Evolutionary conservation across 1,140 invertebrate species (phyloP).

Genomic region (Adoxophyes honmai): DNA sequence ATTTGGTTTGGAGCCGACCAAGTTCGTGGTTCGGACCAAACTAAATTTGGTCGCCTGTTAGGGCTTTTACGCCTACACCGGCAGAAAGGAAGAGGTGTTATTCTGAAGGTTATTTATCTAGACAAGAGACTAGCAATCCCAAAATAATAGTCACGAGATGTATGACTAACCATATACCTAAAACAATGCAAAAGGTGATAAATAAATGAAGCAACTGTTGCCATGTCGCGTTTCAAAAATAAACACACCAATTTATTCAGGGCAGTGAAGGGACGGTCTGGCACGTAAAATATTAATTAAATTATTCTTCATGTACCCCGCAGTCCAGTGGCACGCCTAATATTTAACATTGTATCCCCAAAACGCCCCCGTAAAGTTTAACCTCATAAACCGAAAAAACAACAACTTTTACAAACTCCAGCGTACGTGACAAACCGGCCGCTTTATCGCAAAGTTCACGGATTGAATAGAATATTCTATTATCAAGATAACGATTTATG

Average conservation of each 20-base stretch:
- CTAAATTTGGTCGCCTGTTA: too few species aligned
- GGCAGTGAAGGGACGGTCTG: not conserved
- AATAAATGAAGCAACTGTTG: not conserved
- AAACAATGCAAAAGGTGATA: too few species aligned
- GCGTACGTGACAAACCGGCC: not conserved
- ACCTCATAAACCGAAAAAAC: not conserved
- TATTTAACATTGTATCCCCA: conserved; percentile 7
- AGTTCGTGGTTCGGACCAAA: too few species aligned
- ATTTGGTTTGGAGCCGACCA: too few species aligned
- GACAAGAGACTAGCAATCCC: too few species aligned
- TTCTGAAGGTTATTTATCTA: not conserved
- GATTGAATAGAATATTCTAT: not conserved
- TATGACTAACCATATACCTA: too few species aligned
- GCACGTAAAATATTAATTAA: not conserved
- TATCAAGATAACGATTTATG: too few species aligned
- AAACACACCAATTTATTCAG: not conserved
- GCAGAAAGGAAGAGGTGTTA: not conserved
- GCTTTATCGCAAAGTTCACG: not conserved
- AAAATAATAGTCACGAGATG: too few species aligned
- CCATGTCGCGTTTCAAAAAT: not conserved
- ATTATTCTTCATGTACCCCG: conserved; percentile 5
- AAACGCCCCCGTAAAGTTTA: not conserved
- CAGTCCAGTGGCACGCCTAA: not conserved
- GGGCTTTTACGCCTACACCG: too few species aligned
- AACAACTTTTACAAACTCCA: conserved; percentile 6